phyloP scores from a whole-genome alignment of 2,797 vertebrate genomes.

The Varecia variegata region DNA sequence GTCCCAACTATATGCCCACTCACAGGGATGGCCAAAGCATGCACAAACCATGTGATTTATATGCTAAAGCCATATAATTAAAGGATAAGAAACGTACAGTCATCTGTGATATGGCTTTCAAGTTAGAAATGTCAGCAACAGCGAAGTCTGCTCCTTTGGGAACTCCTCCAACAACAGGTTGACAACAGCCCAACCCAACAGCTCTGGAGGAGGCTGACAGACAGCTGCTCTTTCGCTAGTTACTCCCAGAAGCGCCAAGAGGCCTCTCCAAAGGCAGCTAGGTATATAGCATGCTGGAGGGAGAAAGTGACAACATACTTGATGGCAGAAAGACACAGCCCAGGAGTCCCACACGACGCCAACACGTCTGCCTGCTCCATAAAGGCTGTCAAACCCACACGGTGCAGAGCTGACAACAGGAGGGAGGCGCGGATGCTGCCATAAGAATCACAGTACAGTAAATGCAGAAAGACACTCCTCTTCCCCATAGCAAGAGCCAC shows the following conservation, averaged over 20 bases:
- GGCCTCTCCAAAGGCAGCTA: conserved; percentile 29
- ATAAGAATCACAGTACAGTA: background rate
- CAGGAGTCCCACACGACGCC: background rate
- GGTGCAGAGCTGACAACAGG: background rate
- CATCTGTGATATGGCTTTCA: conserved; percentile 50
- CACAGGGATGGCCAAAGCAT: background rate
- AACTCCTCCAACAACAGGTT: conserved; percentile 63
- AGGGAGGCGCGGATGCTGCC: background rate
- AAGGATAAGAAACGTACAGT: background rate
- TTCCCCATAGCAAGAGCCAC: background rate
- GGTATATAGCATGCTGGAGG: background rate
- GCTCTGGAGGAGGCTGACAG: conserved; percentile 66
- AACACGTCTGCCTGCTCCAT: background rate
- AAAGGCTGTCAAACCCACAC: conserved; percentile 46
- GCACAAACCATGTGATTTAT: background rate
- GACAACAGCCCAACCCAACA: background rate
- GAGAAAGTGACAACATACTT: background rate
- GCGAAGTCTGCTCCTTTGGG: conserved; percentile 43
- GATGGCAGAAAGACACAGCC: conserved; percentile 32
- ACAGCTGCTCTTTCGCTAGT: conserved; percentile 68
- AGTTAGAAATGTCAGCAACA: conserved; percentile 65
- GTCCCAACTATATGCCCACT: background rate
- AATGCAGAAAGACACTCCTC: background rate
- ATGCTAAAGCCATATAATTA: conserved; percentile 12
- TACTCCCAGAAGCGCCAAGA: conserved; percentile 37